A percentile compares a stretch with the other conserved stretches of the same genome.
phyloP scores from a whole-genome alignment of 2,888 invertebrate species.

The Synergus itoensis region DNA sequence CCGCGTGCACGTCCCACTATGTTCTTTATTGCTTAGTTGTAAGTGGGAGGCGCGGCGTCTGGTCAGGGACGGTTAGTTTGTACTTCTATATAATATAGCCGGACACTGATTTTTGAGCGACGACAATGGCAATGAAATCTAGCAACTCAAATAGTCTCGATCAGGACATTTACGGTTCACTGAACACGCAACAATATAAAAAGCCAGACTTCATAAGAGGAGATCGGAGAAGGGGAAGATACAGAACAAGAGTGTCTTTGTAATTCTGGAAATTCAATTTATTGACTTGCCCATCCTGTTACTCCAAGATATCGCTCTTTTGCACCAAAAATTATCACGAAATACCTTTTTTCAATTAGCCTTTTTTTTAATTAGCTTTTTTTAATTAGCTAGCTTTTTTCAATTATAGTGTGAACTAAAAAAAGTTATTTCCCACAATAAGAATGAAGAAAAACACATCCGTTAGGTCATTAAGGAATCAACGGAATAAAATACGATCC shows the following conservation, averaged over 20 bases:
- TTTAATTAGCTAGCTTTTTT: too few relatives aligned
- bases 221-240: constrained; percentile 55
- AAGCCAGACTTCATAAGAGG: constrained; percentile 37
- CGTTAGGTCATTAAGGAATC: too few relatives aligned
- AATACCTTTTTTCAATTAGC: too few relatives aligned
- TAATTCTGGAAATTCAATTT: constrained; percentile 64
- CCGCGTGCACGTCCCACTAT: constrained; percentile 31
- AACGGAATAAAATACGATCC: not conserved
- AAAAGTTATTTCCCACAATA: too few relatives aligned
- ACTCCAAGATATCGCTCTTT: constrained; percentile 16
- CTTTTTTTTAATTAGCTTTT: too few relatives aligned
- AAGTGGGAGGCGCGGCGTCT: constrained; percentile 31
- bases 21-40: constrained; percentile 27
- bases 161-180: constrained; percentile 63
- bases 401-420: too few relatives aligned
- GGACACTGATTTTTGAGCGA: constrained; percentile 53
- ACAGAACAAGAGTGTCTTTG: constrained; percentile 48
- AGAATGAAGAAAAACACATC: too few relatives aligned
- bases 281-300: constrained; percentile 64
- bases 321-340: not conserved
- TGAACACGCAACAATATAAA: constrained; percentile 61
- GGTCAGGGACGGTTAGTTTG: constrained; percentile 20
- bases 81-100: constrained; percentile 40
- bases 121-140: constrained; percentile 62
- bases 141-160: constrained; percentile 48